Base-by-base conservation (phyloP, 2,888 invertebrate genomes). In the Spodoptera exigua region DNA sequence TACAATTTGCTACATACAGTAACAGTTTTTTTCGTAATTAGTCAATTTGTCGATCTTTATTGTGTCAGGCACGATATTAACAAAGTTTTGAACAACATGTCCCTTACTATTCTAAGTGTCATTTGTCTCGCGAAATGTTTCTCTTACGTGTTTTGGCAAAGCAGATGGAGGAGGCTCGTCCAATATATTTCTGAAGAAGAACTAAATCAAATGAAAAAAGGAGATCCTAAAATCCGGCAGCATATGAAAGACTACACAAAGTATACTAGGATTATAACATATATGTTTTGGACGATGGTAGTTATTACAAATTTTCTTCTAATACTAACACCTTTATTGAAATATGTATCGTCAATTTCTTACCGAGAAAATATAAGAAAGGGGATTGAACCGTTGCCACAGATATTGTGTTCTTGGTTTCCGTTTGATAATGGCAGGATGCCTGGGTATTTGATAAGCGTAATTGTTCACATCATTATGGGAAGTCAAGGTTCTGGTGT, bases 361-460 rank as follows among this genome's bases (percentile, higher is more conserved):
- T 89, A 87, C 56, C 79, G 85, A 0, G 70, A 83, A n/a, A 71
- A 81, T 11, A 74, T 90, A 27, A 60, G 45, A 10, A 70, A 73
- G n/a, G 88, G 84, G 0, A 63, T 65, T 2, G 86, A 88, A 36
- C 80, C 86, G 0, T 79, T 84, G 21, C 89, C 90, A 0, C 86
- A 86, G 59, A 87, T 92, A 41, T 43, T 91, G 32, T 80, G 72
- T 65, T 87, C 88, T 1, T 92, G 92, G 92, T 88, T 89, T 57
- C 92, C 92, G 0, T 90, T 91, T 61, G 82, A 92, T 65, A 83
- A 84, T 35, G 82, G 72, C 0, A 81, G 79, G 54, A 80, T 84
- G 76, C 87, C 89, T 0, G 92, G 89, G 2, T 91, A 88, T 67
- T 37, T 81, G 0, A 68, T 74, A n/a, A 81, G 83, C 3, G 58